Conservation (phyloP, 2,888 invertebrate species). For the Acanthosepion lycidas region DNA sequence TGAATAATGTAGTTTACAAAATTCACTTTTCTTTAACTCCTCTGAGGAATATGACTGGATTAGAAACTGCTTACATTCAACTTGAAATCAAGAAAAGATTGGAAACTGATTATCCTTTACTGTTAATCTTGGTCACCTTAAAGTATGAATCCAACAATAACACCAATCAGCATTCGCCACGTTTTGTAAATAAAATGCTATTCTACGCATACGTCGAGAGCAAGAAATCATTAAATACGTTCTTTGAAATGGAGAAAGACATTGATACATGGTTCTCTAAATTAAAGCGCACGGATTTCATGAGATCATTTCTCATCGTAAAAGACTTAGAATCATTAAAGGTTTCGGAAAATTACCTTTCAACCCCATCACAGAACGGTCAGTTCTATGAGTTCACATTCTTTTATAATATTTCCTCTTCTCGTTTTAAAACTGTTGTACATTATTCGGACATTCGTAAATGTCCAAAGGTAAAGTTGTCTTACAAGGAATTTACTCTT, state of each 20-base stretch:
- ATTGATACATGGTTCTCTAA: neutral
- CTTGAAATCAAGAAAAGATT: neutral
- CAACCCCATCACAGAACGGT: neutral
- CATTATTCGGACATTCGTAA: neutral
- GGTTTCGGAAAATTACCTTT: neutral
- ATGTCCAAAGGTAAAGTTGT: neutral
- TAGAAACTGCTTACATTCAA: neutral
- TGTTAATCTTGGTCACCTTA: neutral
- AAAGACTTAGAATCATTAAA: neutral
- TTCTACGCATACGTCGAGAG: neutral
- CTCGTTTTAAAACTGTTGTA: neutral
- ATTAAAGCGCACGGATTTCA: neutral
- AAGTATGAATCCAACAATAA: neutral
- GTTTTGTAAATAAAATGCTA: neutral
- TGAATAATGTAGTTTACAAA: neutral
- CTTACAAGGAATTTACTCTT: neutral
- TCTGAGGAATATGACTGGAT: neutral
- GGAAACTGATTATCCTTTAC: rapidly evolving
- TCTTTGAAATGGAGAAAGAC: neutral
- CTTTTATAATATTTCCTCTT: neutral
- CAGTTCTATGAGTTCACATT: neutral
- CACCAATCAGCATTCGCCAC: neutral
- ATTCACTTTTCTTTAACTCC: neutral
- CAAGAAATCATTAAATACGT: neutral
- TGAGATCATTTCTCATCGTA: neutral